Evolutionary conservation across 2,797 vertebrate species (phyloP).

Genomic region (Gadopsis bispinosus): DNA sequence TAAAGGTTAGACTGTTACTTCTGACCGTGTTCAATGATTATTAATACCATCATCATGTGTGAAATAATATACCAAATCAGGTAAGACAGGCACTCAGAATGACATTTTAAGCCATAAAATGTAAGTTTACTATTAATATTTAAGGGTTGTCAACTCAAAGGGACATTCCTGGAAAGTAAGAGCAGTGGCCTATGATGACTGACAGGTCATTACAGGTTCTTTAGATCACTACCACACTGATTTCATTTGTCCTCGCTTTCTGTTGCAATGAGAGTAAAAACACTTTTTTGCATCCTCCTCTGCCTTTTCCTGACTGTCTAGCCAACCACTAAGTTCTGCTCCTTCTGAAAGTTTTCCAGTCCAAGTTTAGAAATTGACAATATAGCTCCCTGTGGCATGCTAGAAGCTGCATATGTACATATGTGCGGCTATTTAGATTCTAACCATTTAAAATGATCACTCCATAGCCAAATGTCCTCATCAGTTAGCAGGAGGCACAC

Average conservation of each 20-base stretch:
- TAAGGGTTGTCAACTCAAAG: conserved; percentile 14
- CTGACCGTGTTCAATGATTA: background rate
- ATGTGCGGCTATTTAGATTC: background rate
- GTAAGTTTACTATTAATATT: conserved; percentile 37
- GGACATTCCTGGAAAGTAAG: conserved; percentile 14
- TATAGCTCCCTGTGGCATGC: background rate
- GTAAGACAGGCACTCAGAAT: background rate
- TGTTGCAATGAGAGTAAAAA: background rate
- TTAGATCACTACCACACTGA: no score
- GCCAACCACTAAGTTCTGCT: background rate
- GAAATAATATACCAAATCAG: background rate
- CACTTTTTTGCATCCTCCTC: background rate
- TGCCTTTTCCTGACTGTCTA: background rate
- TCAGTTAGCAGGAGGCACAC: conserved; percentile 40
- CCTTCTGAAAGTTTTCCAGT: background rate
- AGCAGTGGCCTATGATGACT: conserved; percentile 14
- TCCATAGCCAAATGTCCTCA: conserved; percentile 7
- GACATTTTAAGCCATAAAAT: conserved; percentile 26
- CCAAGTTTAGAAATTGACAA: no score
- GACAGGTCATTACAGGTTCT: background rate
- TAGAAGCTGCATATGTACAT: no score
- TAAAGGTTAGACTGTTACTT: background rate
- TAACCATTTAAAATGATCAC: conserved; percentile 30
- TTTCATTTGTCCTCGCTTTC: conserved; percentile 2
- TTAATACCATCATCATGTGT: background rate